Base-by-base conservation (phyloP, 2,888 invertebrate species). In the Salticus scenicus region DNA sequence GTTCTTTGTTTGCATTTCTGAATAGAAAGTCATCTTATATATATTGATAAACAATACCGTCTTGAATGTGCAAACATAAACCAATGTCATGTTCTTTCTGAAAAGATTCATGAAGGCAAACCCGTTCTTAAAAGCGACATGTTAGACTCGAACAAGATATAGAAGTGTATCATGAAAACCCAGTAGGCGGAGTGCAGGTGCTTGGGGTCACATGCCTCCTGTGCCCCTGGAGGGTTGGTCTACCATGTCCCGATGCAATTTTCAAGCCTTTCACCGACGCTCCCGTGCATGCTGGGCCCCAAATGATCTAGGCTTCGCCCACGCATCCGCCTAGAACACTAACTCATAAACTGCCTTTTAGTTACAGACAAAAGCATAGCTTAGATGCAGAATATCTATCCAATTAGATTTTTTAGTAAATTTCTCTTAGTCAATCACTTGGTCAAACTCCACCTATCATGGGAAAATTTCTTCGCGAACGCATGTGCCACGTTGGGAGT, bases 91-190 rank as follows among this genome's bases (percentile, higher is more conserved):
- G 47, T 47, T 66, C 30, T 20, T 66, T 31, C 66, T 4, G 17
- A 66, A 66, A 66, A 66, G 66, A 31, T 82, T 70, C 47, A 31
- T 30, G 76, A 82, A 71, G 51, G 71, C 69, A 76, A 83, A 83
- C 76, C 76, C 83, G 76, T 76, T 83, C 72, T 17, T 80, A 47
- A 77, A 77, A 66, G 72, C 76, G 83, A 83, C 77, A 83, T 24
- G 64, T 57, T 41, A 47, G 37, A 37, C 70, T 82, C 70, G n/a
- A 37, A 37, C 10, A 37, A 10, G 4, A 10, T 10, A 83, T 83
- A 72, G 72, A 84, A 84, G 83, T 84, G 77, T 84, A 84, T 84
- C 83, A 77, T 73, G 77, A 67, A 77, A 83, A 77, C 51, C 37
- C 74, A 47, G 74, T 80, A 78, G 86, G 86, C 80, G 86, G 79